Evolutionary conservation across 2,888 invertebrate species (phyloP), one percentile per base, ranked within the genome.

Genomic region (Opisthograptis luteolata): DNA sequence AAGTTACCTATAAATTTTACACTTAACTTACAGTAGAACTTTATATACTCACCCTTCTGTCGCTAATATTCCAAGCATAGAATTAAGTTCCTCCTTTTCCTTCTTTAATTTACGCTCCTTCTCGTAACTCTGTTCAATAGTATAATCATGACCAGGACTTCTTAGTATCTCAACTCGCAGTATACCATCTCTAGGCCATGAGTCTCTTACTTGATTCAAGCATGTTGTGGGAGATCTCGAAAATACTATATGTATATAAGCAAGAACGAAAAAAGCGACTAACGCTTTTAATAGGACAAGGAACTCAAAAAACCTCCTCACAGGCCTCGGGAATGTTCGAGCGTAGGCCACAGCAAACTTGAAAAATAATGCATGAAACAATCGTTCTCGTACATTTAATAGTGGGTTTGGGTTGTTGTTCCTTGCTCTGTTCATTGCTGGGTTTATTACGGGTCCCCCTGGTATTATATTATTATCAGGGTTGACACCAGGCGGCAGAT

Each of bases 151-250:
- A 2, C 91, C 92, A 8, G 93, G 93, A 76, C 94, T 94, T 60
- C 93, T 88, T 43, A 95, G 84, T 66, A 98, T 96, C 87, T 98
- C 98, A 8, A 98, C 97, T 56, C 98, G 91, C 10, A 99, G 91
- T 62, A 99, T 97, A 2, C 99, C 99, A 83, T 98, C 97, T 54
- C 97, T 92, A 0, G 99, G 99, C 99, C 99, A 99, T 7, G 95
- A 94, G 61, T 95, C 93, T 74, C 95, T 94, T 20, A 98, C 94
- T 79, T 96, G 95, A 76, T 97, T 95, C 65, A 99, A 92, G 81
- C 99, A 99, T 66, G 97, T 97, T 43, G 97, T 96, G 4, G 99
- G 98, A 54, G 97, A 94, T 72, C 96, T 94, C 32, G 98, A 97
- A 84, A 99, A 98, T 56, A 96, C 96, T 78, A 97, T 94, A 78